Percentiles rank a stretch among this genome's conserved stretches.
These are phyloP conservation scores for Eudyptes chrysolophus DNA, from an alignment of 2,113 vertebrate genomes.

Conservation along the genomic window DNA sequence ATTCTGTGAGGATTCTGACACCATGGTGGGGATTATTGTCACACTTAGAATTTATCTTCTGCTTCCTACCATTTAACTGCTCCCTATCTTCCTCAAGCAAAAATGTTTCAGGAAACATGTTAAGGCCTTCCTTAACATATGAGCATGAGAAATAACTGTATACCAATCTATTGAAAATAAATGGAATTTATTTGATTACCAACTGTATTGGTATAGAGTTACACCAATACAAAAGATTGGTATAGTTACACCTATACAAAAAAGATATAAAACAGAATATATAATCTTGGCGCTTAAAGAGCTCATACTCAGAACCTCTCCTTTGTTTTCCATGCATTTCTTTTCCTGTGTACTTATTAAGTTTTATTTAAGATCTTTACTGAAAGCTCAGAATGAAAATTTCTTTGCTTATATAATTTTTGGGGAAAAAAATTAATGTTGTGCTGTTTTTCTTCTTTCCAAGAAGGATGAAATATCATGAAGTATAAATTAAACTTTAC, in stretches of 20 bases:
- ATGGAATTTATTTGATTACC: not conserved
- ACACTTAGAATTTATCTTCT: not conserved
- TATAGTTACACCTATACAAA: not conserved
- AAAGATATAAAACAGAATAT: not conserved
- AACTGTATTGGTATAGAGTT: not conserved
- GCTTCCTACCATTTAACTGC: not conserved
- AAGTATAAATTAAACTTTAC: not conserved
- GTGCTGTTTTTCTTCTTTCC: not conserved
- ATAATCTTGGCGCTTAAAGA: not conserved
- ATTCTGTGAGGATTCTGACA: not conserved
- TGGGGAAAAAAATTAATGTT: not conserved
- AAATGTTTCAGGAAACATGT: not conserved
- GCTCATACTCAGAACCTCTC: not conserved
- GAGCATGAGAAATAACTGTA: not conserved
- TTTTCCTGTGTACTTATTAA: not conserved
- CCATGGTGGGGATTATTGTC: not conserved
- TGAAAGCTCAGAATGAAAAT: not conserved
- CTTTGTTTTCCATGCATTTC: not conserved
- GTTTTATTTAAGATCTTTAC: not conserved
- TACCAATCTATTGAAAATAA: not conserved
- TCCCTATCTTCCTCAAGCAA: not conserved
- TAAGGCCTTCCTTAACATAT: not conserved
- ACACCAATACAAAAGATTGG: not conserved
- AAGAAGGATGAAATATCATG: not conserved
- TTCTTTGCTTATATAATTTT: not conserved